Base-by-base conservation (phyloP, 2,113 vertebrate genomes). In the Amphilophus citrinellus region DNA sequence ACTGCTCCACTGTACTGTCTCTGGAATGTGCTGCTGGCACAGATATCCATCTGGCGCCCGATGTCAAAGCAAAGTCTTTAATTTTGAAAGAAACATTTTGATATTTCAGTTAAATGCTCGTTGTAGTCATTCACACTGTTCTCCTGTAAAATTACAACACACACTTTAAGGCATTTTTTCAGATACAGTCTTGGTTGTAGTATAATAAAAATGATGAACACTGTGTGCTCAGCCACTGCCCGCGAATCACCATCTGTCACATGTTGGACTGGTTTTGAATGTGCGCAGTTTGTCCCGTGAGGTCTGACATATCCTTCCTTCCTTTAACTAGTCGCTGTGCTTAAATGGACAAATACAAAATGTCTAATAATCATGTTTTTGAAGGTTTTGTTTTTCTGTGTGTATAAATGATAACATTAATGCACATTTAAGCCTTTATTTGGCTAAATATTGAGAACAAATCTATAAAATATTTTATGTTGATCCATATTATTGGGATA, bases 211-310 rank as follows among this genome's bases (percentile, higher is more conserved):
- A 47, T 62, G 17, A 15, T 18, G 2, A 30, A 63, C 35, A 11
- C 50, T 17, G 32, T 79, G 47, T 44, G 35, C 57, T 65, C 66
- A 17, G 22, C 20, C 53, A 37, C 79, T 68, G 62, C 71, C 83
- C 27, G 59, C 76, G 3, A 15, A 6, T 76, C 61, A 27, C 77
- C 86, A 90, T 85, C 76, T 87, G 82, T 59, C 83, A 61, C 76
- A 83, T 58, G 50, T 66, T 68, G 5, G 37, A 17, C 56, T 24
- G 9, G 57, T 13, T 80, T 71, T 68, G 50, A 62, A 79, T 18
- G 1, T 61, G 27, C 53, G 24, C 32, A 18, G 27, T 56, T 73
- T 37, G 7, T 63, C 35, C 30, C 7, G 27, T 32, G 79, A 82
- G 27, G 13, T 68, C 10, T 65, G 35, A 35, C 22, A 75, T 37